A percentile compares a stretch with the other conserved stretches of the same genome.
Conservation (phyloP, 2,113 vertebrate genomes). For the Paratilapia polleni region DNA sequence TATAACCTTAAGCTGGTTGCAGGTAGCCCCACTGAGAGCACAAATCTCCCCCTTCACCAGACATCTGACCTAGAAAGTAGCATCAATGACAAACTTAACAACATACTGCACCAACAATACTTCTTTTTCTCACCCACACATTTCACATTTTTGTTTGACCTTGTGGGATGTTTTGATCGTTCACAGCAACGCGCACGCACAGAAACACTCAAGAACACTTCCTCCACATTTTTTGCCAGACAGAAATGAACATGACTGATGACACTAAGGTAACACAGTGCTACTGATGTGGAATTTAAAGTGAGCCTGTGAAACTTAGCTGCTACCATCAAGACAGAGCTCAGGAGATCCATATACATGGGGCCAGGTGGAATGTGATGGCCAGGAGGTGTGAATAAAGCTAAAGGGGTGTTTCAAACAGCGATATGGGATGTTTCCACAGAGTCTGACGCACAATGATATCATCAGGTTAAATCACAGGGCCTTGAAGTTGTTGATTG, state of each 20-base stretch:
- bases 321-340: constrained; percentile 16
- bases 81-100: constrained; percentile 50
- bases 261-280: constrained; percentile 24
- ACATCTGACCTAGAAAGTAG: constrained; percentile 42
- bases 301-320: constrained; percentile 45
- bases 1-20: constrained; percentile 9
- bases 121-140: constrained; percentile 20
- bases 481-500: background rate
- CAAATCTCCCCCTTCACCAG: constrained; percentile 2
- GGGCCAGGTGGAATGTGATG: background rate
- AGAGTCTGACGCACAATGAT: constrained; percentile 10
- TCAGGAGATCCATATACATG: background rate
- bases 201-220: background rate
- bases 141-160: constrained; percentile 27
- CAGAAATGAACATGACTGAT: constrained; percentile 48
- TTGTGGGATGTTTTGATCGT: constrained; percentile 11
- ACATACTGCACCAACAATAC: constrained; percentile 13
- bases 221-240: constrained; percentile 3
- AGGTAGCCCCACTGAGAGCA: constrained; percentile 24
- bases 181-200: background rate
- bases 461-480: constrained; percentile 7
- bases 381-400: constrained; percentile 36
- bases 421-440: constrained; percentile 18
- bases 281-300: constrained; percentile 54
- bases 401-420: background rate